Evolutionary conservation across 2,113 vertebrate species (phyloP), one percentile per base, ranked within the genome.

Genomic region (Paramisgurnus dabryanus): DNA sequence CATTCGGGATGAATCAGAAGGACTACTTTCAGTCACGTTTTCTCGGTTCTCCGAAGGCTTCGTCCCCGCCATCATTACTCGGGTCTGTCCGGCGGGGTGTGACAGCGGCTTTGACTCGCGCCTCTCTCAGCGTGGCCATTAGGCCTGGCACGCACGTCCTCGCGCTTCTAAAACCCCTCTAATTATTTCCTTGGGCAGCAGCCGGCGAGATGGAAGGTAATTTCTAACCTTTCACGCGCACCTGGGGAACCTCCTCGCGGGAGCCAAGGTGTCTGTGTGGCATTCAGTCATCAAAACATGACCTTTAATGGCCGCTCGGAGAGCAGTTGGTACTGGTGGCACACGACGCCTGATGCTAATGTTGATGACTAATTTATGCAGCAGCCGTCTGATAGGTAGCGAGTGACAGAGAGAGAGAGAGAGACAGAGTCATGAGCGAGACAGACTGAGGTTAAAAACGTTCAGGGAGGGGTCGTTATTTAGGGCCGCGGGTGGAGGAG

Each of bases 161-260:
- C 95, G 93, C 94, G 93, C 94, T 94, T 93, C 91, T 96, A 95
- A 97, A 97, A 97, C 94, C 93, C 95, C 96, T 96, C 95, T 99
- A 98, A 98, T 99, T 99, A 99, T 98, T 98, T 97, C 96, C 96
- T 95, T 96, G 93, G 89, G 85, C 95, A 94, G 94, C 96, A 94
- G 96, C 58, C 95, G 94, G 94, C 95, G 93, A 95, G 92, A 94
- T 92, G 86, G 95, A 96, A 98, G 96, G 97, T 99, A 98, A 98
- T 99, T 98, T 98, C 96, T 98, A 98, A 98, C 98, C 97, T 99
- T 99, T 98, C 95, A 95, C 96, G 93, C 96, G 96, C 97, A 98
- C 96, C 97, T 99, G 96, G 98, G 98, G 96, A 98, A 94, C 94
- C 96, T 95, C 94, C 96, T 96, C 96, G 88, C 90, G 96, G 96